Conservation (phyloP, 2,113 vertebrate species). For the Jaculus jaculus region DNA sequence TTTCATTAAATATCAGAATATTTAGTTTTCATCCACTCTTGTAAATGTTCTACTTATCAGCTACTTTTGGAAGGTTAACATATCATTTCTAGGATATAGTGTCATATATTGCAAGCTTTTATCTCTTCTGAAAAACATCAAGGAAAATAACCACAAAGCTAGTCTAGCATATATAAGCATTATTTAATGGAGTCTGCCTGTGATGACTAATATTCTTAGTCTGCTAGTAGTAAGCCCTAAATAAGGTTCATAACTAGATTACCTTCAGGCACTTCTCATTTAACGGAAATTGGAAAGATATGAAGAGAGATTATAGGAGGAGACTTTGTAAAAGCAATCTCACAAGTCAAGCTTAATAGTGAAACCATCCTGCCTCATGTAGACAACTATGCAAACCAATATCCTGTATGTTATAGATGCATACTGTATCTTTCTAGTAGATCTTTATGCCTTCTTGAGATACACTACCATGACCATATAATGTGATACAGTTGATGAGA, state of each 20-base stretch:
- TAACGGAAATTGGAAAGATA: conserved; percentile 94
- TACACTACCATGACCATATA: conserved; percentile 93
- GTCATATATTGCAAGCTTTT: conserved; percentile 36
- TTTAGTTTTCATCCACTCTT: conserved; percentile 46
- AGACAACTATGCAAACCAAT: conserved; percentile 95
- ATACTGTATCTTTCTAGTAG: conserved; percentile 89
- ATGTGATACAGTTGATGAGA: conserved; percentile 93
- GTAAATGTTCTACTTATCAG: conserved; percentile 51
- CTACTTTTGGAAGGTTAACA: conserved; percentile 18
- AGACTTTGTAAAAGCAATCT: conserved; percentile 85
- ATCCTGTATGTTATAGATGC: conserved; percentile 93
- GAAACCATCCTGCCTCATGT: conserved; percentile 88
- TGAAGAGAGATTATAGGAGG: conserved; percentile 88
- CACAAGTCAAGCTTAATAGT: conserved; percentile 86
- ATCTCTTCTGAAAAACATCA: conserved; percentile 74
- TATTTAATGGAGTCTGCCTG: conserved; percentile 80
- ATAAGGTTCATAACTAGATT: conserved; percentile 88
- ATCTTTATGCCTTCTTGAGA: conserved; percentile 92
- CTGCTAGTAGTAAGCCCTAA: conserved; percentile 74
- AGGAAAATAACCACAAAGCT: conserved; percentile 76
- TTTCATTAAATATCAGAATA: conserved; percentile 47
- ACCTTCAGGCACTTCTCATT: conserved; percentile 88
- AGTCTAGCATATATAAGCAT: conserved; percentile 69
- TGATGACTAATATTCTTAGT: conserved; percentile 77
- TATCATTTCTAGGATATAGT: conserved; percentile 45